Evolutionary conservation across 2,797 vertebrate species (phyloP).

Genomic region (Dallia pectoralis): DNA sequence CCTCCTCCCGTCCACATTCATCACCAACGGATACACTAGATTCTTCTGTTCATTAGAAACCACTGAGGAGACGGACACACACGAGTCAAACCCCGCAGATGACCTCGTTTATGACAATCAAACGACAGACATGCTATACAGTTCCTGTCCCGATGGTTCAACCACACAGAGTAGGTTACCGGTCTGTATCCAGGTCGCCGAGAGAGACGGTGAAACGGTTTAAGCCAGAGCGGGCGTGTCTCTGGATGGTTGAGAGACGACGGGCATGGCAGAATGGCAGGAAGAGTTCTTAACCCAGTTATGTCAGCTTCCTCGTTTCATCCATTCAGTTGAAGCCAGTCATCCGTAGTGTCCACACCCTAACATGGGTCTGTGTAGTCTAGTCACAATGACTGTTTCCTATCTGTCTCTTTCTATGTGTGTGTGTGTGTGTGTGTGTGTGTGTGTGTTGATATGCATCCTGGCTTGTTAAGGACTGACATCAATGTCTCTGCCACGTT

Average conservation of each 20-base stretch:
- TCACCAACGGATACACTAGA: constrained; percentile 26
- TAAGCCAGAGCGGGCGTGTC: constrained; percentile 35
- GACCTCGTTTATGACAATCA: not conserved
- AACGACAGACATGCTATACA: not conserved
- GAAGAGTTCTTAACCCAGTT: constrained; percentile 72
- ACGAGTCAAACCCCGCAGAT: constrained; percentile 38
- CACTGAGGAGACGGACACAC: constrained; percentile 52
- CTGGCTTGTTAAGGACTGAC: constrained; percentile 30
- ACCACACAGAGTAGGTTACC: too few relatives aligned
- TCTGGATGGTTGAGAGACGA: constrained; percentile 34
- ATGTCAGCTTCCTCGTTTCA: constrained; percentile 63
- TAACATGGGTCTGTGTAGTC: constrained; percentile 50
- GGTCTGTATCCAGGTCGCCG: constrained; percentile 2
- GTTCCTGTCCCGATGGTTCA: not conserved
- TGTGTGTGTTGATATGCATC: constrained; percentile 9
- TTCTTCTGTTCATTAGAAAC: constrained; percentile 35
- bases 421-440: constrained; percentile 15
- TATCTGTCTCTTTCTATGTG: constrained; percentile 21
- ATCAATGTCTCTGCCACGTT: constrained; percentile 12
- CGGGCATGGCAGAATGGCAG: constrained; percentile 27
- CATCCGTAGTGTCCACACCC: constrained; percentile 56
- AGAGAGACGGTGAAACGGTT: constrained; percentile 18
- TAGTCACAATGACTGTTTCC: constrained; percentile 59
- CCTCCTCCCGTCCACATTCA: constrained; percentile 18
- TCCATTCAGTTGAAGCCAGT: constrained; percentile 58